Evolutionary conservation across 2,797 vertebrate species (phyloP), one percentile per base, ranked within the genome.

Genomic region (Sebastes goodei): DNA sequence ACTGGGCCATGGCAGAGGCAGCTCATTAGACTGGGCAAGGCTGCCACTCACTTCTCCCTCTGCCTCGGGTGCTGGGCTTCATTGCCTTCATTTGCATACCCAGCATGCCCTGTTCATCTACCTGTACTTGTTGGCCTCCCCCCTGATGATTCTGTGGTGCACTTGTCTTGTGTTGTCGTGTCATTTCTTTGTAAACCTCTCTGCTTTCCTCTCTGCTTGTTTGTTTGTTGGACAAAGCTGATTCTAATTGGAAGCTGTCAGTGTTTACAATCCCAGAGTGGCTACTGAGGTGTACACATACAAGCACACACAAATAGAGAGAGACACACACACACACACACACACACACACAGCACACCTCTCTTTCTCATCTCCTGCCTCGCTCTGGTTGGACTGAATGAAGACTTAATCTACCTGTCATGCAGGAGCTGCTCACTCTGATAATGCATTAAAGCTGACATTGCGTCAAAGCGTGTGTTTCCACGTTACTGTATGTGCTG

Each of bases 171-270:
- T 94, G 92, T 93, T 93, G 91, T 93, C 84, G 86, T 95, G 93
- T 95, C 93, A 90, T 93, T 93, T 93, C 93, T 94, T 93, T 94
- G 93, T 94, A 94, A 95, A 94, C 92, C 91, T 88, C 91, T 90
- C 89, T 78, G 91, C 91, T 93, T 94, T 91, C 92, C 93, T 95
- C 94, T 93, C 94, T 91, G 89, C 94, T 93, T 94, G 94, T 94
- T 96, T 96, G 94, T 95, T 96, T 96, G 95, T 94, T 94, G 93
- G 95, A 95, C 95, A 96, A 96, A 96, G 95, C 94, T 95, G 93
- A 94, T 95, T 96, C 94, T 96, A 96, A 95, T 96, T 96, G 95
- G 95, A 94, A 95, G 94, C 94, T 96, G 96, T 96, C 95, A 96
- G 88, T 93, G 95, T 95, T 94, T 94, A 95, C 93, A 95, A 94